Evolutionary conservation across 1,140 invertebrate genomes (phyloP), one percentile per base, ranked within the genome.

Genomic region (Leptonema lineaticorne): DNA sequence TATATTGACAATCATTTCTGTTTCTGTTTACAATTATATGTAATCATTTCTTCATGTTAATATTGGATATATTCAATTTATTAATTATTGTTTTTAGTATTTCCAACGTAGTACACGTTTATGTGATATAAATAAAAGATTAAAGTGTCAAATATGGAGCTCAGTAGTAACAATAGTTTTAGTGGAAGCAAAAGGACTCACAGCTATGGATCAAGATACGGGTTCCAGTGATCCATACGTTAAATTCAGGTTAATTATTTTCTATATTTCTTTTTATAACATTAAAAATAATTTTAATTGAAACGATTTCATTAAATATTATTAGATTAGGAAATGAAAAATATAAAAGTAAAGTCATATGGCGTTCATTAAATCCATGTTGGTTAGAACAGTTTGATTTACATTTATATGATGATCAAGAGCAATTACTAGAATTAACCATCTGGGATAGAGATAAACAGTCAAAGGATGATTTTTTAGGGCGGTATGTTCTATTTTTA

Each of bases 371-470:
- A 30, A 91, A 89, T 79, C 93, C 95, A 11, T 86, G 90, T 71
- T 99, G 96, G 97, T 76, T 97, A 75, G 97, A 99, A 76, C 96
- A 98, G 79, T 98, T 99, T 78, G 96, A 99, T 78, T 84, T 99
- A 7, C 95, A 98, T 78, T 85, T 98, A 6, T 99, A 94, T 78
- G 94, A 98, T 74, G 95, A 96, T 71, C 79, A 88, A 68, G 87
- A 89, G 48, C 93, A 95, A 78, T 86, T 92, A 53, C 80, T 98
- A 29, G 94, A 98, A 78, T 89, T 98, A 5, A 91, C 91, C 0
- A 88, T 97, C 0, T 96, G 90, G 87, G 94, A 97, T 76, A 92
- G 94, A 74, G 92, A 95, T 75, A 88, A 88, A 62, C 85, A 88
- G 71, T 88, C 88, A 7, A 90, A 89, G 74, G 94, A 96, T 78